Base-by-base conservation (phyloP, 2,113 vertebrate genomes). In the Heptranchias perlo region DNA sequence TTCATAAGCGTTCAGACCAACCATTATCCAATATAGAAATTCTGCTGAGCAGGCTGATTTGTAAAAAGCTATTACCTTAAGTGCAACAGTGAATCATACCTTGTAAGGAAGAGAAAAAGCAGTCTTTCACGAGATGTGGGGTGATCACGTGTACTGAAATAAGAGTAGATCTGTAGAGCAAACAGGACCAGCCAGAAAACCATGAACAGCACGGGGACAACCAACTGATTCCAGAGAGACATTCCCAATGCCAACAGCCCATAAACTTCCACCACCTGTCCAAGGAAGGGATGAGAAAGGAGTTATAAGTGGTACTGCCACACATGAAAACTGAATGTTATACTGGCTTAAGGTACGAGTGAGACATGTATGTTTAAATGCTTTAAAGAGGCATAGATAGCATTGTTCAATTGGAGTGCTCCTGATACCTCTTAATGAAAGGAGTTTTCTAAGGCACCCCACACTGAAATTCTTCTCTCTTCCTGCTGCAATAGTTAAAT, bases 121-220 rank as follows among this genome's bases (percentile, higher is more conserved):
- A 99, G 98, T 96, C 99, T 98, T 97, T 99, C 99, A 58, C 99
- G 98, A 18, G 99, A 99, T 87, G 99, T 98, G 54, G 99, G 99
- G 97, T 99, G 98, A 97, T 99, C 98, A 73, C 99, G 97, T 95
- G 99, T 99, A 97, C 99, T 99, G 97, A 99, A 99, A 97, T 99
- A 99, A 21, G 99, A 98, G 97, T 99, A 99, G 97, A 99, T 99
- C 97, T 99, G 99, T 97, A 99, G 98, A 95, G 98, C 98, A 87
- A 99, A 99, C 89, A 99, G 98, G 96, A 99, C 98, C n/a, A 99
- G 98, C 99, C 99, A 99, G 96, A 99, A 99, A 96, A 99, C 99
- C 99, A 99, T 99, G 97, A 99, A 99, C 64, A 99, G 98, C 96
- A 99, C 99, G 0, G 99, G 99, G 96, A 99, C 98, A 0, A 99